Base-by-base conservation (phyloP, 1,140 invertebrate species). In the Aphis gossypii region DNA sequence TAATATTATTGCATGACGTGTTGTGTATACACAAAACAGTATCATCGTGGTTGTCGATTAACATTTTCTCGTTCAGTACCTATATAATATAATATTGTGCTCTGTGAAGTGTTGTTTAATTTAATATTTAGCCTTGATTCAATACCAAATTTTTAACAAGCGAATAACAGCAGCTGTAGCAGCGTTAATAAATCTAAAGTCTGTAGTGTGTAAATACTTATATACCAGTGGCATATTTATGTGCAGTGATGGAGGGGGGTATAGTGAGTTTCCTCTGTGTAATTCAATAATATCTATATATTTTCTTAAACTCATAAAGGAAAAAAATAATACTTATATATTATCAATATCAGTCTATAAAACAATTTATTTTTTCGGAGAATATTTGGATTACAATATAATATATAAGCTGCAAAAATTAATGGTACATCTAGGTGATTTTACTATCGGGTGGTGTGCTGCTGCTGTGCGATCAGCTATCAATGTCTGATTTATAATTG, bases 51-150 rank as follows among this genome's bases (percentile, higher is more conserved):
- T 44, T 41, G 82, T 83, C 2, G 8, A 83, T 51, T 51, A 8
- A 83, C 38, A 84, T 84, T 84, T 84, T 84, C 21, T 84, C 21
- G 7, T 84, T n/a, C 30, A 18, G 30, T n/a, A 76, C 60, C 60
- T 60, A 51, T 60, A 68, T 76, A 76, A 76, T 60, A n/a, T 18
- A 14, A n/a, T 76, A n/a, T n/a, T 76, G 30, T 76, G 11, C n/a
- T 35, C 30, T 60, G 56, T 68, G 30, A 11, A n/a, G 60, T n/a
- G 60, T 76, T 76, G 14, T 76, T 76, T n/a, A 76, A 35, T 84
- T 41, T 44, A 84, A 44, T 84, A 84, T 84, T 41, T 87, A 38
- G 18, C 87, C 46, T 88, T 88, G 48, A 88, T 88, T 88, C 20
- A 88, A 88, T 35, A 51, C 46, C 7, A 88, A 51, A 88, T 88